Conservation (phyloP, 1,140 invertebrate species). For the Phocides pigmalion region DNA sequence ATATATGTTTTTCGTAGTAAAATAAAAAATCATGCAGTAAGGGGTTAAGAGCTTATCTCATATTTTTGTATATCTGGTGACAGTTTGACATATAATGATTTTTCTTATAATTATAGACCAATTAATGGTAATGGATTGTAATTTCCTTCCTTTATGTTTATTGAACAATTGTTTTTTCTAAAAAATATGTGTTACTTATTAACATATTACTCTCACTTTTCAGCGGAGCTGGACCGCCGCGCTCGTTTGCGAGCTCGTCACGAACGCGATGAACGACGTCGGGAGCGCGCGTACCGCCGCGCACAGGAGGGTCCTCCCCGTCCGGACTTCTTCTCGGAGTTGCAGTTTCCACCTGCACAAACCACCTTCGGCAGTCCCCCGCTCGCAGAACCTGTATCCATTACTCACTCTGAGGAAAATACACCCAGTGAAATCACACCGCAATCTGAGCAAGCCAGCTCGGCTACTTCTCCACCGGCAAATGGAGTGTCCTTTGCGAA, state of each 20-base stretch:
- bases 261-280: constrained; percentile 66
- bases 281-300: constrained; percentile 64
- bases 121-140: too few species aligned
- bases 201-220: background rate
- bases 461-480: constrained; percentile 42
- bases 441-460: constrained; percentile 35
- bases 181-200: too few species aligned
- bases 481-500: constrained; percentile 85
- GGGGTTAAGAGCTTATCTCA: too few species aligned
- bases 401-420: constrained; percentile 12
- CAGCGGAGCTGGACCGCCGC: constrained; percentile 69
- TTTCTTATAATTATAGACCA: too few species aligned
- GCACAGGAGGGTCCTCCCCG: constrained; percentile 63
- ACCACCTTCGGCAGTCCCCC: constrained; percentile 53
- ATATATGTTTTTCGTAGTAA: too few species aligned
- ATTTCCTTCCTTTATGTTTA: too few species aligned
- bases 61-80: too few species aligned
- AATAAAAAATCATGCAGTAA: too few species aligned
- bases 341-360: constrained; percentile 61
- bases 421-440: background rate
- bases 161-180: too few species aligned
- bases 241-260: constrained; percentile 58
- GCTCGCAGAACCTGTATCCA: constrained; percentile 18
- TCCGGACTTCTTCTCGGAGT: constrained; percentile 64
- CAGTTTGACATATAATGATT: too few species aligned